These are phyloP conservation scores for Amblyjoppa proteus DNA, from an alignment of 2,888 invertebrate genomes.

Conservation along the genomic window DNA sequence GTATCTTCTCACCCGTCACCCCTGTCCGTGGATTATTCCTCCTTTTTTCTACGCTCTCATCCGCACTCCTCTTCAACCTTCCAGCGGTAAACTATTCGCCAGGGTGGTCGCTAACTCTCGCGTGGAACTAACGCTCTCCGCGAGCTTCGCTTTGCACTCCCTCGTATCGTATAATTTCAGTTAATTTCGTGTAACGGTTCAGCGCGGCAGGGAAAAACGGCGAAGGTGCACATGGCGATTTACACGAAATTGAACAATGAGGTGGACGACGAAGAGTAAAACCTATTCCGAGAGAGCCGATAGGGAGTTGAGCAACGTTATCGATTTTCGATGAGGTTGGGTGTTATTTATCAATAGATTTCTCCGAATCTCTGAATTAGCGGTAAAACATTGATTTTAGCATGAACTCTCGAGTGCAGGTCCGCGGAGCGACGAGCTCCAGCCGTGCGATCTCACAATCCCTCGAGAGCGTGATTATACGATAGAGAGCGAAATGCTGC, in stretches of 20 bases:
- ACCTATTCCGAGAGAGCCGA: not conserved
- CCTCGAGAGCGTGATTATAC: constrained; percentile 55
- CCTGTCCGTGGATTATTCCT: constrained; percentile 37
- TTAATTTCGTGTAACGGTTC: constrained; percentile 16
- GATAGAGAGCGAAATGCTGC: constrained; percentile 53
- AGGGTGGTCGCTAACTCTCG: constrained; percentile 55
- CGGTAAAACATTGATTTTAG: constrained; percentile 20
- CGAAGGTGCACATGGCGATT: not conserved
- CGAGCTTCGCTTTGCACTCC: constrained; percentile 14
- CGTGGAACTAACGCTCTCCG: constrained; percentile 30
- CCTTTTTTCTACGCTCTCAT: constrained; percentile 12
- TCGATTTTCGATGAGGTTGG: not conserved
- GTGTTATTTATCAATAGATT: constrained; percentile 1
- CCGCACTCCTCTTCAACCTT: constrained; percentile 12
- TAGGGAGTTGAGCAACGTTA: not conserved
- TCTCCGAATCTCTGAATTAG: not conserved
- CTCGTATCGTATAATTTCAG: constrained; percentile 25
- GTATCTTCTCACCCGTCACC: constrained; percentile 57
- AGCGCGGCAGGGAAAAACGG: not conserved
- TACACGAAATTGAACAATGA: not conserved
- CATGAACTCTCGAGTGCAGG: constrained; percentile 35
- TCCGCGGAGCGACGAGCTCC: constrained; percentile 21
- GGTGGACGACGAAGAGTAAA: constrained; percentile 10
- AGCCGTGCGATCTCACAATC: constrained; percentile 49
- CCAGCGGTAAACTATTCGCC: constrained; percentile 35